Conservation (phyloP, 1,140 invertebrate genomes). For the Eurosta solidaginis region DNA sequence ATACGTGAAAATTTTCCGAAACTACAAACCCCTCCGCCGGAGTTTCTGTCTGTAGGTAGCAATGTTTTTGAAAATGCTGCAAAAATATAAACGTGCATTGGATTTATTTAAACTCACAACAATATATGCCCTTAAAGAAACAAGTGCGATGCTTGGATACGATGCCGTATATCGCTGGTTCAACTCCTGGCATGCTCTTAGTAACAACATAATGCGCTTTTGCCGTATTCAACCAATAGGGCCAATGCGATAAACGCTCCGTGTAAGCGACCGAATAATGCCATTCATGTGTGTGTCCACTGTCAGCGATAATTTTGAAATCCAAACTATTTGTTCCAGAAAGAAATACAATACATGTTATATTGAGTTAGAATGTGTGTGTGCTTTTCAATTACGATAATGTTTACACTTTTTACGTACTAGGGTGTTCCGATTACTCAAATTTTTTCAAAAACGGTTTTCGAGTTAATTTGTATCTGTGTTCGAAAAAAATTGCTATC, state of each 20-base stretch:
- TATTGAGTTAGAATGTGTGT: neutral
- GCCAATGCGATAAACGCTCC: conserved; percentile 69
- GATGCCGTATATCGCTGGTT: conserved; percentile 62
- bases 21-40: too few relatives aligned
- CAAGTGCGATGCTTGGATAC: conserved; percentile 69
- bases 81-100: too few relatives aligned
- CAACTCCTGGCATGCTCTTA: conserved; percentile 53
- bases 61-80: too few relatives aligned
- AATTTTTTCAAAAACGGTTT: too few relatives aligned
- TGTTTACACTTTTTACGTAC: neutral
- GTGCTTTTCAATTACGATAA: neutral
- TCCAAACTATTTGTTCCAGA: conserved; percentile 60
- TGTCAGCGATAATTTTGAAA: conserved; percentile 68
- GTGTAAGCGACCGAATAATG: conserved; percentile 71
- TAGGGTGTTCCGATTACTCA: too few relatives aligned
- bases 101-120: conserved; percentile 64
- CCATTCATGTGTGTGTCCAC: conserved; percentile 71
- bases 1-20: neutral
- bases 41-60: too few relatives aligned
- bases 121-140: conserved; percentile 64
- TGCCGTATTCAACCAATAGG: conserved; percentile 65
- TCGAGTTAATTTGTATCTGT: too few relatives aligned
- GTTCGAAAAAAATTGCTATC: too few relatives aligned
- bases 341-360: too few relatives aligned
- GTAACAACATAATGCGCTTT: conserved; percentile 66